phyloP scores from a whole-genome alignment of 2,113 vertebrate species.

The Egretta garzetta region DNA sequence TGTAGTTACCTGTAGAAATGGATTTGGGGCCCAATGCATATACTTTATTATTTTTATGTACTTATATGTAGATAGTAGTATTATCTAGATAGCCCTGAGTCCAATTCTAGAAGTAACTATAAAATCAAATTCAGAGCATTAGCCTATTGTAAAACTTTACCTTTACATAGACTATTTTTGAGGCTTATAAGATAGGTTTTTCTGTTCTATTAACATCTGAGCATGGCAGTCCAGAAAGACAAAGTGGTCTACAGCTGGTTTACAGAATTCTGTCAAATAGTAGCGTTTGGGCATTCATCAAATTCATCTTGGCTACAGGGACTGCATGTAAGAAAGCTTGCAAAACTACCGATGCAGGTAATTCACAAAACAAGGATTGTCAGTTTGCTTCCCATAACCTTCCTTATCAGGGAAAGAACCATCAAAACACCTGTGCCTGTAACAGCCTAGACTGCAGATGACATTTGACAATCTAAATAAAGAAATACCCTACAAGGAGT shows the following conservation, averaged over 20 bases:
- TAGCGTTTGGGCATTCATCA: background rate
- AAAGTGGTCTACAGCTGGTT: background rate
- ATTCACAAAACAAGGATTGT: background rate
- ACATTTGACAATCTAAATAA: constrained; percentile 10
- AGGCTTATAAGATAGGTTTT: background rate
- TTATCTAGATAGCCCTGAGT: background rate
- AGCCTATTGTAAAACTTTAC: background rate
- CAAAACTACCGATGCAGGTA: background rate
- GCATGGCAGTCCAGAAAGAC: background rate
- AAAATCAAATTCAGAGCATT: background rate
- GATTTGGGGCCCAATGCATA: background rate
- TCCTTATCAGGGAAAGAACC: background rate
- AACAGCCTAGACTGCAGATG: background rate
- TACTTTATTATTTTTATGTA: background rate
- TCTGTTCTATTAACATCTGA: background rate
- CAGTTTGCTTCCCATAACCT: background rate
- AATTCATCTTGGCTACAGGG: background rate
- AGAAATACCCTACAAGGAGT: background rate
- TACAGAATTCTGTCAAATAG: background rate
- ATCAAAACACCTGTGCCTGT: background rate
- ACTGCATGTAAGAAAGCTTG: background rate
- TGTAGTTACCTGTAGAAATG: background rate
- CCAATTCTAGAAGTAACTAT: background rate
- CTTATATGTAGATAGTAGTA: background rate
- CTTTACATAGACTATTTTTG: background rate